Conservation (phyloP, 2,797 vertebrate species). For the Avahi laniger region DNA sequence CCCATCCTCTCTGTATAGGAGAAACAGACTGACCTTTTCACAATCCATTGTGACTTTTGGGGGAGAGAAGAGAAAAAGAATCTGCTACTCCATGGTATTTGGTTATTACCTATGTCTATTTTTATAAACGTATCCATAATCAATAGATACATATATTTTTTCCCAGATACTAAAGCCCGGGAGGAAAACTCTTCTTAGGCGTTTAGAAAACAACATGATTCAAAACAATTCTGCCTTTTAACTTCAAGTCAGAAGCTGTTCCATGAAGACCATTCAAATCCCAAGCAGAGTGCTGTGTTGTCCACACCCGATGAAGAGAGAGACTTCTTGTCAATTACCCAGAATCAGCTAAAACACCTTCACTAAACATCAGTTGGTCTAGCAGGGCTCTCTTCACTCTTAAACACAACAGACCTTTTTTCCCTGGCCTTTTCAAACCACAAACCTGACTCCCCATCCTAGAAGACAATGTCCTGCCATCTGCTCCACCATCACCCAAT, state of each 20-base stretch:
- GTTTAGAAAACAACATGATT: slow-evolving; percentile 59
- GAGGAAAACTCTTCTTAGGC: slow-evolving; percentile 49
- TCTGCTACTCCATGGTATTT: background rate
- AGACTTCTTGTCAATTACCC: slow-evolving; percentile 66
- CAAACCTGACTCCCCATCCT: background rate
- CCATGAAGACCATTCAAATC: slow-evolving; percentile 66
- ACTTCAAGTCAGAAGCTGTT: slow-evolving; percentile 49
- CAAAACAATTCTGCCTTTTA: slow-evolving; percentile 38
- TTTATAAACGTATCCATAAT: background rate
- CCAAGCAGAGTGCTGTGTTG: background rate
- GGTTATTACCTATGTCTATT: slow-evolving; percentile 20
- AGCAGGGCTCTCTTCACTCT: background rate
- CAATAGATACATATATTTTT: background rate
- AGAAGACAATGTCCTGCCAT: background rate
- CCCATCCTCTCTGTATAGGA: background rate
- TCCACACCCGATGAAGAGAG: slow-evolving; percentile 51
- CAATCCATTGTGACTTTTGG: slow-evolving; percentile 56
- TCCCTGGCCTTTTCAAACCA: background rate
- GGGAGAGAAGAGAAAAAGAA: background rate
- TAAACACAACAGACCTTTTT: background rate
- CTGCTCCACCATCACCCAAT: background rate
- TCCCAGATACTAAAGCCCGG: background rate
- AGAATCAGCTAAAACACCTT: background rate
- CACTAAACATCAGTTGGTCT: background rate
- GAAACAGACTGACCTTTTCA: slow-evolving; percentile 52